A percentile compares a stretch with the other conserved stretches of the same genome.
Conservation (phyloP, 2,113 vertebrate species). For the Machaerirhynchus nigripectus region DNA sequence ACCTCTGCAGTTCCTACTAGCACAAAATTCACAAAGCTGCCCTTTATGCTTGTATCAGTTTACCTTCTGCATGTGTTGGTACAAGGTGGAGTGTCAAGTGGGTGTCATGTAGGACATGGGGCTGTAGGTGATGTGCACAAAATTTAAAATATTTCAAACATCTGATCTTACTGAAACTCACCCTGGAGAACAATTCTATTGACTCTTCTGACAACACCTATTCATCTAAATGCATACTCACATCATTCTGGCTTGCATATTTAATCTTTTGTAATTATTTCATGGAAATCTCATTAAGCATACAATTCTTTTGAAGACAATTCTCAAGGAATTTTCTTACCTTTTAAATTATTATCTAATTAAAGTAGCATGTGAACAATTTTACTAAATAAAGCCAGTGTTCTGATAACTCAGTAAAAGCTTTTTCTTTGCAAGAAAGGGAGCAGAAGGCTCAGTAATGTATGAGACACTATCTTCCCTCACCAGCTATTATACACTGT, state of each 20-base stretch:
- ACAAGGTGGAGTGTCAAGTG: background rate
- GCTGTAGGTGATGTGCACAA: background rate
- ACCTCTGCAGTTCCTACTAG: background rate
- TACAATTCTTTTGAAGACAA: background rate
- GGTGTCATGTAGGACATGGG: background rate
- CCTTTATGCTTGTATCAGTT: background rate
- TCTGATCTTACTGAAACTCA: background rate
- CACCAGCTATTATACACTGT: background rate
- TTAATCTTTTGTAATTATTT: background rate
- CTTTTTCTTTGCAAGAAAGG: background rate
- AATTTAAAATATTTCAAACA: background rate
- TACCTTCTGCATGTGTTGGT: background rate
- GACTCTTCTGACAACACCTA: background rate
- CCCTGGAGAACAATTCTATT: background rate
- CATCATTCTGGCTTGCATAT: background rate
- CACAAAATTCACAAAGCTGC: background rate
- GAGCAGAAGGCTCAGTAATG: background rate
- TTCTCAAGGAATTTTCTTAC: background rate
- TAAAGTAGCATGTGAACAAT: background rate
- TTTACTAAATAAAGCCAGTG: background rate
- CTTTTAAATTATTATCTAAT: background rate
- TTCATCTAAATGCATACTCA: background rate
- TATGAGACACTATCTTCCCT: background rate
- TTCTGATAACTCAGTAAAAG: background rate
- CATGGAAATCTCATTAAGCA: background rate